phyloP scores from a whole-genome alignment of 2,113 vertebrate genomes.

The Xiphophorus maculatus region DNA sequence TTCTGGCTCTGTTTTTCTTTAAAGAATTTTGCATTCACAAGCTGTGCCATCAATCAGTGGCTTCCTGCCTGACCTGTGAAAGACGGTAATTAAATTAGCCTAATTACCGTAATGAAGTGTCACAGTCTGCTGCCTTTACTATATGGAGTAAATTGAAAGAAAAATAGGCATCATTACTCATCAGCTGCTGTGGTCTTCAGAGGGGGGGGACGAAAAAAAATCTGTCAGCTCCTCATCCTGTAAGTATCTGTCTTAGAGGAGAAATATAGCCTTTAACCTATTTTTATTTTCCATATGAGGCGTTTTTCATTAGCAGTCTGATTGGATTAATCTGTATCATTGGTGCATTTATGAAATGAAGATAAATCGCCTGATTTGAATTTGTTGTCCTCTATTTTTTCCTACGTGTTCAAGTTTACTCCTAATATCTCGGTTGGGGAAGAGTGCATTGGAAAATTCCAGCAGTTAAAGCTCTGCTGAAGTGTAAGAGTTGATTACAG shows the following conservation, averaged over 20 bases:
- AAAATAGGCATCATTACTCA: constrained; percentile 86
- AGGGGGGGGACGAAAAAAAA: constrained; percentile 24
- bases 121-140: constrained; percentile 83
- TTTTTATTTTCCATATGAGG: constrained; percentile 41
- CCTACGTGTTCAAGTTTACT: constrained; percentile 32
- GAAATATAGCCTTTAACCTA: constrained; percentile 34
- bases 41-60: constrained; percentile 84
- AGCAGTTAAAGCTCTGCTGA: constrained; percentile 23
- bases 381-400: constrained; percentile 9
- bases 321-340: constrained; percentile 31
- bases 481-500: constrained; percentile 30
- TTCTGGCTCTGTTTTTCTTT: constrained; percentile 51
- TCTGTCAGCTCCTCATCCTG: constrained; percentile 1
- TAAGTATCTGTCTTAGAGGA: constrained; percentile 10
- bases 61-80: constrained; percentile 86
- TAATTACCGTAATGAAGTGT: constrained; percentile 93
- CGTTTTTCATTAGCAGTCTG: constrained; percentile 31
- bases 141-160: constrained; percentile 85
- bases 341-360: constrained; percentile 34
- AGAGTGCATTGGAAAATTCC: constrained; percentile 33
- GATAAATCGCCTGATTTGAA: constrained; percentile 38
- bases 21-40: constrained; percentile 86
- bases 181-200: constrained; percentile 76
- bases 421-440: neutral
- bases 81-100: constrained; percentile 88